Percentiles rank a stretch among this genome's conserved stretches.
These are phyloP conservation scores for Netelia virgata DNA, from an alignment of 2,888 invertebrate genomes.

Conservation along the genomic window DNA sequence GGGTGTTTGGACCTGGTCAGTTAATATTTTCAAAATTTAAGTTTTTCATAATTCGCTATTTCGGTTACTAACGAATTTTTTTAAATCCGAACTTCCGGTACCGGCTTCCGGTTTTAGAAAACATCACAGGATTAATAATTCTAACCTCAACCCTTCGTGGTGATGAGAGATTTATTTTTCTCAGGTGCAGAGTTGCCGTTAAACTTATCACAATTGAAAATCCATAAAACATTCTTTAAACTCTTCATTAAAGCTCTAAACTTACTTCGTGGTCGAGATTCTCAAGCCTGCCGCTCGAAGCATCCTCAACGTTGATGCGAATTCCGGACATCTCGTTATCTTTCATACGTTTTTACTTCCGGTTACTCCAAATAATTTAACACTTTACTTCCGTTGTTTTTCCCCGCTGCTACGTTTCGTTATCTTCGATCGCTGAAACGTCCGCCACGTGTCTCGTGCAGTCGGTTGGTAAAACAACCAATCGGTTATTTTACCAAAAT, in stretches of 20 bases:
- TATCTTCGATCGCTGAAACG: not conserved
- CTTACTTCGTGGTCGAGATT: slow-evolving; percentile 77
- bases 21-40: too few relatives aligned
- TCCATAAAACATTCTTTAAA: too few relatives aligned
- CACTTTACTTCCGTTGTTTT: slow-evolving; percentile 27
- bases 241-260: slow-evolving; percentile 31
- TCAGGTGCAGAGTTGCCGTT: not conserved
- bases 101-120: too few relatives aligned
- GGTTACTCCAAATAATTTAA: not conserved
- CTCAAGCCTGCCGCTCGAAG: slow-evolving; percentile 73
- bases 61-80: too few relatives aligned
- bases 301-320: slow-evolving; percentile 78
- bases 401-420: slow-evolving; percentile 1
- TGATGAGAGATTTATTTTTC: too few relatives aligned
- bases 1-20: too few relatives aligned
- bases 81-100: too few relatives aligned
- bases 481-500: slow-evolving; percentile 25
- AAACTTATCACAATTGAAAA: not conserved
- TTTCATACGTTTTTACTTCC: slow-evolving; percentile 30
- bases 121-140: too few relatives aligned
- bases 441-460: too few relatives aligned
- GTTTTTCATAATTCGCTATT: too few relatives aligned
- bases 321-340: slow-evolving; percentile 72
- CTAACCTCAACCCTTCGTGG: not conserved
- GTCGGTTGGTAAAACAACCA: too few relatives aligned